Evolutionary conservation across 1,140 invertebrate genomes (phyloP).

Genomic region (Hyles vespertilio): DNA sequence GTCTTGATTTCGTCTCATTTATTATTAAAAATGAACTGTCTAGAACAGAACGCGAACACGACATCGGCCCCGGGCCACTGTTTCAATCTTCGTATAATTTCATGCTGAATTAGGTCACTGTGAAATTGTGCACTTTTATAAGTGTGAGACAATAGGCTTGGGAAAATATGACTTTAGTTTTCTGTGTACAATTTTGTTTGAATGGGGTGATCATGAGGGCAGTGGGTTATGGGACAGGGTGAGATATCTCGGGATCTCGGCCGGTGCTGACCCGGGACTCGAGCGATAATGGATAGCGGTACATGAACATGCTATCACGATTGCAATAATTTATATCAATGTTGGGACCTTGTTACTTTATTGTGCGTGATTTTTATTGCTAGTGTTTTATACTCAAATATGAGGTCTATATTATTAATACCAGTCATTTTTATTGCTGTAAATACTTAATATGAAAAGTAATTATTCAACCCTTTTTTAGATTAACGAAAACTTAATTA

Average conservation of each 20-base stretch:
- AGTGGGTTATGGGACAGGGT: constrained; percentile 19
- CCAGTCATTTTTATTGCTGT: too few relatives aligned
- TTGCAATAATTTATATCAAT: constrained; percentile 16
- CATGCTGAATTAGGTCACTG: constrained; percentile 63
- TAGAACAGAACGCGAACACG: constrained; percentile 61
- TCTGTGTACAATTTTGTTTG: neutral
- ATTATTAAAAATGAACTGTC: constrained; percentile 78
- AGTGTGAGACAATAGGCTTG: neutral
- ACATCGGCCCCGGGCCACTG: constrained; percentile 60
- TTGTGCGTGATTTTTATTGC: neutral
- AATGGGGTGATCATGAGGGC: constrained; percentile 32
- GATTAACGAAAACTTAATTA: too few relatives aligned
- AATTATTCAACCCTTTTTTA: too few relatives aligned
- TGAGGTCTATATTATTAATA: too few relatives aligned
- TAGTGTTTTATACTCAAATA: too few relatives aligned
- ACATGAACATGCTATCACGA: constrained; percentile 21
- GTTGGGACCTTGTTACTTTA: constrained; percentile 3
- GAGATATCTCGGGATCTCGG: constrained; percentile 31
- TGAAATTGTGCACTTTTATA: constrained; percentile 11
- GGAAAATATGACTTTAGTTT: too few relatives aligned
- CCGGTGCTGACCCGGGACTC: constrained; percentile 33
- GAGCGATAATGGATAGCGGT: constrained; percentile 27
- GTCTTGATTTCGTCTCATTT: constrained; percentile 77
- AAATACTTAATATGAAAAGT: too few relatives aligned
- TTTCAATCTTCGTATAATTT: constrained; percentile 72